Conservation (phyloP, 2,113 vertebrate genomes). For the Chloebia gouldiae region DNA sequence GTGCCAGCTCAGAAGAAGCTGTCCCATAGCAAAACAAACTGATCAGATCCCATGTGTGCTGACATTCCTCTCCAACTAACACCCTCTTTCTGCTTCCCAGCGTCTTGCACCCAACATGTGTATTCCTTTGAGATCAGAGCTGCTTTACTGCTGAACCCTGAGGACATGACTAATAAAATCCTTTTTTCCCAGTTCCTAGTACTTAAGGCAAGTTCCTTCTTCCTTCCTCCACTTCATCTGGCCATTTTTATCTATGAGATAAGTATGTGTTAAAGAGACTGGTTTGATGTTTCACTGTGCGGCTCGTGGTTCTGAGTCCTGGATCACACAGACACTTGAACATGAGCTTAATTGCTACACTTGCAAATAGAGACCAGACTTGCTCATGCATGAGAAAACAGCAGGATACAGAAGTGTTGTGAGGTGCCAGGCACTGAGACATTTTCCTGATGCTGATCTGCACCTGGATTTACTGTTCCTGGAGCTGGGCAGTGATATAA, state of each 20-base stretch:
- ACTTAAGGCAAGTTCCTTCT: not conserved
- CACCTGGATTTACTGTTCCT: not conserved
- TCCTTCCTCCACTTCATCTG: not conserved
- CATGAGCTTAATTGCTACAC: not conserved
- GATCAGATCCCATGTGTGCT: not conserved
- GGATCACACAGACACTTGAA: not conserved
- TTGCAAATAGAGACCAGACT: not conserved
- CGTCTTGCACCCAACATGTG: not conserved
- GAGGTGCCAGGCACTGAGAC: not conserved
- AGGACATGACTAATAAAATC: not conserved
- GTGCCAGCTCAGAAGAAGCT: not conserved
- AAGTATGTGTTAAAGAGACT: not conserved
- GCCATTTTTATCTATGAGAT: not conserved
- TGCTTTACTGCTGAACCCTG: not conserved
- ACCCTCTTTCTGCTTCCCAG: not conserved
- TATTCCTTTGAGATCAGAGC: not conserved
- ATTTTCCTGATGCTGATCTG: not conserved
- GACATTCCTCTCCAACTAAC: not conserved
- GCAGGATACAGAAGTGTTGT: not conserved
- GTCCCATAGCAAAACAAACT: not conserved
- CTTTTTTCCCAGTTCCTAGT: not conserved
- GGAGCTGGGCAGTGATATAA: not conserved
- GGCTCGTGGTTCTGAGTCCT: not conserved
- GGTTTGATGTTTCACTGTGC: not conserved
- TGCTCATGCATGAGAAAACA: fast-evolving